Conservation (phyloP, 2,888 invertebrate species). For the Drosophila nr. fundita region DNA sequence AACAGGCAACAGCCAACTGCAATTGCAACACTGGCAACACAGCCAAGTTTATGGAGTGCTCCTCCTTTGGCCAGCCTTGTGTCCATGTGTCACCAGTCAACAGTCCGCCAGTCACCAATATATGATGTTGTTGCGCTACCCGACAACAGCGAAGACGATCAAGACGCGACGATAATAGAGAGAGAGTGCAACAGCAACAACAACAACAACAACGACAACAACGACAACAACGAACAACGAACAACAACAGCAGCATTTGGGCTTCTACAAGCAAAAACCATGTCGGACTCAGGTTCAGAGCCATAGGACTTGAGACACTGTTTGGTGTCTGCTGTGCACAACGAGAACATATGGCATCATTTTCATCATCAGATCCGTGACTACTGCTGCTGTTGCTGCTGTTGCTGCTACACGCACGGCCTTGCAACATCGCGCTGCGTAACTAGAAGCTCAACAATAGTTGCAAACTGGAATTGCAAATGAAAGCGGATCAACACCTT, state of each 20-base stretch:
- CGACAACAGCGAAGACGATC: slow-evolving; percentile 54
- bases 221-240: slow-evolving; percentile 8
- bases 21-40: slow-evolving; percentile 42
- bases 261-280: slow-evolving; percentile 49
- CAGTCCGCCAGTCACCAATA: slow-evolving; percentile 70
- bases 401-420: slow-evolving; percentile 30
- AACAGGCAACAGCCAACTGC: slow-evolving; percentile 35
- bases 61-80: slow-evolving; percentile 57
- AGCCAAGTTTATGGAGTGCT: slow-evolving; percentile 69
- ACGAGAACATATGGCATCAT: slow-evolving; percentile 64
- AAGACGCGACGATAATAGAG: slow-evolving; percentile 69
- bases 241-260: slow-evolving; percentile 18
- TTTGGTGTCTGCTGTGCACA: slow-evolving; percentile 19
- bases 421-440: slow-evolving; percentile 27
- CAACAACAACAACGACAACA: slow-evolving; percentile 13
- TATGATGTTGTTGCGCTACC: slow-evolving; percentile 69
- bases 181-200: slow-evolving; percentile 24
- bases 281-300: slow-evolving; percentile 36
- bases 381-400: slow-evolving; percentile 12
- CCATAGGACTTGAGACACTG: slow-evolving; percentile 39
- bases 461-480: slow-evolving; percentile 6
- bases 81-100: slow-evolving; percentile 79
- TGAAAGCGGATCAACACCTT: not conserved
- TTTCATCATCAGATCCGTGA: slow-evolving; percentile 35
- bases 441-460: slow-evolving; percentile 10